Conservation (phyloP, 2,888 invertebrate genomes). For the Nesidiocoris tenuis region DNA sequence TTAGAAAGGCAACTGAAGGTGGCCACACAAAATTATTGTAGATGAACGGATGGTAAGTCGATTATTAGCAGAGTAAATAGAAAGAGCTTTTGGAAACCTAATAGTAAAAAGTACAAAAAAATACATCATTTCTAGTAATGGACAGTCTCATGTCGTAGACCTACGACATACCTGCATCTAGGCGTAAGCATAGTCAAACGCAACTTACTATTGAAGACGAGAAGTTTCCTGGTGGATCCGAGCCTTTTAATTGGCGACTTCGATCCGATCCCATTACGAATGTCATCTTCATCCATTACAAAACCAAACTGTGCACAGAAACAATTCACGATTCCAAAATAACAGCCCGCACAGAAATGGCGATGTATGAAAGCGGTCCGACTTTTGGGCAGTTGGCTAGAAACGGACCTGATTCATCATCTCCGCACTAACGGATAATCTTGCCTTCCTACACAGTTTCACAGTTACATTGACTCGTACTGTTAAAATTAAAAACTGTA, state of each 20-base stretch:
- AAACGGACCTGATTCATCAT: background rate
- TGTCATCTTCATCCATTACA: conserved; percentile 71
- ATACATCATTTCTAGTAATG: no score
- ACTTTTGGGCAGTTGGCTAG: background rate
- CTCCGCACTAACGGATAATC: conserved; percentile 8
- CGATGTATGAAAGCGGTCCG: background rate
- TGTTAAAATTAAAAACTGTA: conserved; percentile 1
- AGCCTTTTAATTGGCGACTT: conserved; percentile 78
- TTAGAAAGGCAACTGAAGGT: no score
- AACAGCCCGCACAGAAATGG: background rate
- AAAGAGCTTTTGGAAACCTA: no score
- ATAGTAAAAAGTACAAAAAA: no score
- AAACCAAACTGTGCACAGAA: conserved; percentile 26
- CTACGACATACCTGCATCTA: no score
- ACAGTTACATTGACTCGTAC: background rate
- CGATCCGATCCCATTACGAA: conserved; percentile 59
- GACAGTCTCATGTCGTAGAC: no score
- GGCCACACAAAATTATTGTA: no score
- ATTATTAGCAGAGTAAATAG: no score
- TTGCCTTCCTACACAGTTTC: background rate
- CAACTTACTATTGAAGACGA: conserved; percentile 75
- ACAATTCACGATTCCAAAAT: conserved; percentile 14
- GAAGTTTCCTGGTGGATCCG: conserved; percentile 76
- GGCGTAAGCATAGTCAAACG: no score
- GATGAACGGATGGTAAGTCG: no score